Percentiles rank a stretch among this genome's conserved stretches.
These are phyloP conservation scores for Glaucomys volans DNA, from an alignment of 2,113 vertebrate genomes.

Conservation along the genomic window DNA sequence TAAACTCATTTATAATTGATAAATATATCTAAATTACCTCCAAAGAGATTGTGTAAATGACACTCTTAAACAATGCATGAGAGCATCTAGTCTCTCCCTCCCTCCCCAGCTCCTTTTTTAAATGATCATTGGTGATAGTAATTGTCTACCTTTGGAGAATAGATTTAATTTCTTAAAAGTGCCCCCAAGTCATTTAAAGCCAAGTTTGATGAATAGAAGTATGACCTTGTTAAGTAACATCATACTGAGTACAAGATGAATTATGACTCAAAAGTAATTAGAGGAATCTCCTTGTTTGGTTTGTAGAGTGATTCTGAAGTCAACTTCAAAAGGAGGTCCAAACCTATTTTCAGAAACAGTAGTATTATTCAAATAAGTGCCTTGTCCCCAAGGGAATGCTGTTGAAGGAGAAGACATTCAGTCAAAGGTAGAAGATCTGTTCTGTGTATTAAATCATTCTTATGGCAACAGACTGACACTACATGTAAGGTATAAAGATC, in stretches of 20 bases:
- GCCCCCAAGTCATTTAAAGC: background rate
- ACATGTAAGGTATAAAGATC: background rate
- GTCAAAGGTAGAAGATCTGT: background rate
- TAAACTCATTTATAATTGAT: slow-evolving; percentile 60
- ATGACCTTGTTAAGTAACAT: background rate
- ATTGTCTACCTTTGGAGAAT: slow-evolving; percentile 37
- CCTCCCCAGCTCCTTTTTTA: background rate
- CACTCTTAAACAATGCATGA: background rate
- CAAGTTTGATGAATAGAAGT: slow-evolving; percentile 10
- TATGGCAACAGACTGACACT: background rate
- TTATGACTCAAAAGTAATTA: background rate
- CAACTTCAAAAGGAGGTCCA: slow-evolving; percentile 16
- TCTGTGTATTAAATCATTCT: background rate
- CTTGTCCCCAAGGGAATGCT: background rate
- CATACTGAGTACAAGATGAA: background rate
- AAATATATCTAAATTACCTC: slow-evolving; percentile 58
- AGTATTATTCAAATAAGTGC: background rate
- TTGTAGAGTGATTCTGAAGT: slow-evolving; percentile 56
- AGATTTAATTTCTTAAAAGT: slow-evolving; percentile 41
- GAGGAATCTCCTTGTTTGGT: background rate
- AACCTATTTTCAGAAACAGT: background rate
- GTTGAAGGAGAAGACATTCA: background rate
- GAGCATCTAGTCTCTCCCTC: background rate
- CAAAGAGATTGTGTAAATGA: slow-evolving; percentile 28
- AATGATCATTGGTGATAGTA: background rate